Conservation (phyloP, 2,797 vertebrate species). For the Tamandua tetradactyla region DNA sequence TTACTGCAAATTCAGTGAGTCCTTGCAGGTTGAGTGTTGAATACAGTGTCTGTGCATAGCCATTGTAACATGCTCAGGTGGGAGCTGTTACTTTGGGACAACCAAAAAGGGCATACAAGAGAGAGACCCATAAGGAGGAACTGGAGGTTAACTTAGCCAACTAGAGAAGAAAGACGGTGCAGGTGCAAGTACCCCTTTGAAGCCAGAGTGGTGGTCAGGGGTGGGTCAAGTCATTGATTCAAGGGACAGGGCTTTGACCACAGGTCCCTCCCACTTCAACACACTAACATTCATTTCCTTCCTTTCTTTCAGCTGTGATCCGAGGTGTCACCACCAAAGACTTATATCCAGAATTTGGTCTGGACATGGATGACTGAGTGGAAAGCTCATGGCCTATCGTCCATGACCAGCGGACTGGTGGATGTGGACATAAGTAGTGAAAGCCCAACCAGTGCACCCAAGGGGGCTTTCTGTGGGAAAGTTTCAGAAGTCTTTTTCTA, state of each 20-base stretch:
- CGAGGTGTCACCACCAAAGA: slow-evolving; percentile 94
- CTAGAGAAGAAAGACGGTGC: neutral
- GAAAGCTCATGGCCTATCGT: neutral
- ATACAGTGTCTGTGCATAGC: no score
- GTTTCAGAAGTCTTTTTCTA: neutral
- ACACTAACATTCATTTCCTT: slow-evolving; percentile 73
- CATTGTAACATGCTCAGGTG: neutral
- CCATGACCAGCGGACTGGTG: neutral
- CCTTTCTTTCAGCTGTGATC: slow-evolving; percentile 87
- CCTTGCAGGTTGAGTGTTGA: neutral
- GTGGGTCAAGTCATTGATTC: neutral
- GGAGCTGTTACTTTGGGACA: neutral
- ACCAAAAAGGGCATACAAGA: neutral
- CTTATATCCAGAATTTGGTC: slow-evolving; percentile 92
- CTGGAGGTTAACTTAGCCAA: neutral
- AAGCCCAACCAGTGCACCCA: neutral
- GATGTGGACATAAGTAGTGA: neutral
- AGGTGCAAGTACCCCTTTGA: neutral
- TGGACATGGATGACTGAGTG: slow-evolving; percentile 92
- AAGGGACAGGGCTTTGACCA: neutral
- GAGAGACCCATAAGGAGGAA: neutral
- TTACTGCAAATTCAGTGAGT: neutral
- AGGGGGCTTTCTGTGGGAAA: neutral
- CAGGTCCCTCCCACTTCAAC: neutral
- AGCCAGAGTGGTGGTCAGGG: neutral